Conservation (phyloP, 1,140 invertebrate species). For the Ceratosolen fusciceps region DNA sequence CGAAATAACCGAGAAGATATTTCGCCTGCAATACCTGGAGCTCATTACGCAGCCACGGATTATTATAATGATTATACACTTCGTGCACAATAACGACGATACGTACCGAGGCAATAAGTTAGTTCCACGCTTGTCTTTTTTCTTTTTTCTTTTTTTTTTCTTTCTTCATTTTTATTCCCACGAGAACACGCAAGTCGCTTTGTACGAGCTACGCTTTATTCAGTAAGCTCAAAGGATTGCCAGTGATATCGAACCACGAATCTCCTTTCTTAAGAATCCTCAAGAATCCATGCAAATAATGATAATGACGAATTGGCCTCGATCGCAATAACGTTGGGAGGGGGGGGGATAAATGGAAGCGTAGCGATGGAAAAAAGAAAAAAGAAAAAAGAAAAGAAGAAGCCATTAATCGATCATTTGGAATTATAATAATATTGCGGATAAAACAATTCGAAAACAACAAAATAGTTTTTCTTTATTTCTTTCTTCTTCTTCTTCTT, state of each 20-base stretch:
- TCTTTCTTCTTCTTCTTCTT: neutral
- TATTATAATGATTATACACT: slow-evolving; percentile 34
- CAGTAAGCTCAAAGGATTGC: neutral
- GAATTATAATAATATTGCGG: neutral
- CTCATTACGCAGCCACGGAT: neutral
- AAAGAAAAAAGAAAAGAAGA: slow-evolving; percentile 37
- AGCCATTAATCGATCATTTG: slow-evolving; percentile 28
- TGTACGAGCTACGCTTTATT: neutral
- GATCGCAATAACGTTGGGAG: neutral
- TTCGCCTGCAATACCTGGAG: neutral
- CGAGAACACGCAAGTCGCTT: neutral
- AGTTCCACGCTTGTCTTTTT: neutral
- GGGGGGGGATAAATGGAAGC: slow-evolving; percentile 12
- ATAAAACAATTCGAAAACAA: slow-evolving; percentile 29
- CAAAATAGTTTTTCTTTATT: slow-evolving; percentile 6
- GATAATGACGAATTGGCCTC: neutral
- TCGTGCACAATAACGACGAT: neutral
- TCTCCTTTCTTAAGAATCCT: no score
- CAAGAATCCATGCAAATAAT: neutral
- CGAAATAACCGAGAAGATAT: neutral
- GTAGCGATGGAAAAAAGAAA: slow-evolving; percentile 45
- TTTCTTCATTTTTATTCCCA: neutral
- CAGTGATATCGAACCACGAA: neutral
- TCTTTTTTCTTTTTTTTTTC: neutral
- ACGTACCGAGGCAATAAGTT: neutral